A percentile compares a stretch with the other conserved stretches of the same genome.
These are phyloP conservation scores for Stenurella melanura DNA, from an alignment of 2,888 invertebrate genomes.

Conservation along the genomic window DNA sequence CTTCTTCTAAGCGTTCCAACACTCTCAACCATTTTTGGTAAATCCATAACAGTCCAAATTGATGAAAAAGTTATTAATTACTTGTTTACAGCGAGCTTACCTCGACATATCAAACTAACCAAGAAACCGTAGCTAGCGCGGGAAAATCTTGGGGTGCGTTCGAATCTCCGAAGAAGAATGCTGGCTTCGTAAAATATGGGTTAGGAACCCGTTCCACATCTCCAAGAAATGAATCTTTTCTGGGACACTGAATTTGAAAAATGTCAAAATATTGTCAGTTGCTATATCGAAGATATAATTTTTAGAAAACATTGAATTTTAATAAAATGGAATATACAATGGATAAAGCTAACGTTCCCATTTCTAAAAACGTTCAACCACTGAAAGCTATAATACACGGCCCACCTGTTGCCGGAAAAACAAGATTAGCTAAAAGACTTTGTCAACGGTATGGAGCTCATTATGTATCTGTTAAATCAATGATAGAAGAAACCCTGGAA, in stretches of 20 bases:
- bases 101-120: too few species aligned
- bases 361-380: constrained; percentile 74
- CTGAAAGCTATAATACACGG: constrained; percentile 79
- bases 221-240: too few species aligned
- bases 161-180: too few species aligned
- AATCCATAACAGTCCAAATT: background rate
- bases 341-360: background rate
- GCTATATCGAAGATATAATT: background rate
- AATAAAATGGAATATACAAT: background rate
- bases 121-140: too few species aligned
- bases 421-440: constrained; percentile 76
- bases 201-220: too few species aligned
- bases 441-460: constrained; percentile 77
- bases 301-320: background rate
- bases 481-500: constrained; percentile 75
- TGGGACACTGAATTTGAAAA: background rate
- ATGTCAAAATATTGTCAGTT: background rate
- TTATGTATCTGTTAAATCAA: constrained; percentile 76
- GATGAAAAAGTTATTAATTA: background rate
- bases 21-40: background rate
- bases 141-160: too few species aligned
- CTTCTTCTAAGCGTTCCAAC: background rate
- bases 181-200: too few species aligned
- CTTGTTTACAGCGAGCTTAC: too few species aligned
- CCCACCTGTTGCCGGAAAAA: constrained; percentile 81